Conservation (phyloP, 2,888 invertebrate genomes). For the Stictocephala bisonia region DNA sequence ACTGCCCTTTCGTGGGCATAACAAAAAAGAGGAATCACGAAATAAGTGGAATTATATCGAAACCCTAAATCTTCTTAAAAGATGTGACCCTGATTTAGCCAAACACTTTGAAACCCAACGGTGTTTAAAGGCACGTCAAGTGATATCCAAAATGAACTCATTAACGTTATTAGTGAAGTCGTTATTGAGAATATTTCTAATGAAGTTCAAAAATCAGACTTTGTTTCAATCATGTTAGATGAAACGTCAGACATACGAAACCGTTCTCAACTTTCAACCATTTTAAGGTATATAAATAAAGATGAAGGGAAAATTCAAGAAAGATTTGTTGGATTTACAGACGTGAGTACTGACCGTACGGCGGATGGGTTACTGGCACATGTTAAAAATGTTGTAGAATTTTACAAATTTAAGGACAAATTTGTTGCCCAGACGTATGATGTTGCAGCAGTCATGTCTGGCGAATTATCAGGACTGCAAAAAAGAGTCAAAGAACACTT, state of each 20-base stretch:
- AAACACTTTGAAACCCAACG: slow-evolving; percentile 54
- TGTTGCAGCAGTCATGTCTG: slow-evolving; percentile 59
- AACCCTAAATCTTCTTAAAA: slow-evolving; percentile 40
- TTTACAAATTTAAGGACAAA: slow-evolving; percentile 57
- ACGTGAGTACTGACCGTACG: slow-evolving; percentile 58
- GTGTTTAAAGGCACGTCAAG: slow-evolving; percentile 57
- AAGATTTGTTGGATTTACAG: slow-evolving; percentile 60
- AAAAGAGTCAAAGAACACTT: slow-evolving; percentile 56
- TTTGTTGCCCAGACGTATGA: slow-evolving; percentile 61
- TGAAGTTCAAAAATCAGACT: slow-evolving; percentile 54
- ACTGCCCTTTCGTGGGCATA: slow-evolving; percentile 50
- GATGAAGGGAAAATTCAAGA: slow-evolving; percentile 57
- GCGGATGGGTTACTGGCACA: slow-evolving; percentile 56
- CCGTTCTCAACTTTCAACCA: slow-evolving; percentile 58
- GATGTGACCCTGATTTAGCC: slow-evolving; percentile 47
- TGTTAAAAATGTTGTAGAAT: slow-evolving; percentile 53
- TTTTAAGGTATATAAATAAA: slow-evolving; percentile 59
- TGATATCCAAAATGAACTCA: slow-evolving; percentile 59
- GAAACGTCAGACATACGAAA: slow-evolving; percentile 54
- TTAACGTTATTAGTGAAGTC: slow-evolving; percentile 50
- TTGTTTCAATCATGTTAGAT: slow-evolving; percentile 57
- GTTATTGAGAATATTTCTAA: slow-evolving; percentile 53
- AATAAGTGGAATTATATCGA: slow-evolving; percentile 57
- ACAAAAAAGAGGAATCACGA: slow-evolving; percentile 49
- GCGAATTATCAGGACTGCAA: slow-evolving; percentile 60